A percentile compares a stretch with the other conserved stretches of the same genome.
These are phyloP conservation scores for Pantherophis alleghaniensis DNA, from an alignment of 2,797 vertebrate genomes.

Conservation along the genomic window DNA sequence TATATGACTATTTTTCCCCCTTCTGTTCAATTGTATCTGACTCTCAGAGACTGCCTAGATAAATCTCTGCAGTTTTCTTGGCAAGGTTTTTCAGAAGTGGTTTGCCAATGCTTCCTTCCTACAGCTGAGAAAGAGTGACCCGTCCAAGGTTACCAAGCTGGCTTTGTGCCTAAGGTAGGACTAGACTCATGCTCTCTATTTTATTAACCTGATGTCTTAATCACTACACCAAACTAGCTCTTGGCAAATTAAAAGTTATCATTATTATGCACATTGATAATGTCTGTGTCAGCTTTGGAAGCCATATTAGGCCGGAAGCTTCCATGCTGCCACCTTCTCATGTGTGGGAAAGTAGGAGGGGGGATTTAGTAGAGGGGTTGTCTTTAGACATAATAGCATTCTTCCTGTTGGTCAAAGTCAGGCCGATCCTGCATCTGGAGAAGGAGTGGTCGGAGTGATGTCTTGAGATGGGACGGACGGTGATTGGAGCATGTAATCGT, in stretches of 20 bases:
- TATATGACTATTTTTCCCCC: conserved; percentile 26
- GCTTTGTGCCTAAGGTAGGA: not conserved
- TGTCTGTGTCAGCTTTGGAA: too few relatives aligned
- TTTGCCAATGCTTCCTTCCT: not conserved
- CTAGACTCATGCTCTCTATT: not conserved
- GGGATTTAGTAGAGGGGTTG: too few relatives aligned
- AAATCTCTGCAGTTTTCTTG: not conserved
- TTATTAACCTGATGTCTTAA: not conserved
- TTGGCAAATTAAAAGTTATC: not conserved
- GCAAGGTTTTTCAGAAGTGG: not conserved
- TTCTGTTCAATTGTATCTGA: not conserved
- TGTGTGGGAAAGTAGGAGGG: too few relatives aligned
- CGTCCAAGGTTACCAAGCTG: not conserved
- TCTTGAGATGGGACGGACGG: too few relatives aligned
- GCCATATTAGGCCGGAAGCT: too few relatives aligned
- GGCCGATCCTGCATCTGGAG: too few relatives aligned
- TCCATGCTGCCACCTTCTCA: too few relatives aligned
- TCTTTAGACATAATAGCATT: too few relatives aligned
- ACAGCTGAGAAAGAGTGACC: not conserved
- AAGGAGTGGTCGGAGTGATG: too few relatives aligned
- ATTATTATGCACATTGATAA: conserved; percentile 54
- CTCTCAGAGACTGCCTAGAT: not conserved
- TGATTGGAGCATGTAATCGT: too few relatives aligned
- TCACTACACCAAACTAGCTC: not conserved
- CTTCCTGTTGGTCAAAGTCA: too few relatives aligned